Conservation (phyloP, 2,797 vertebrate species). For the Coreius guichenoti region DNA sequence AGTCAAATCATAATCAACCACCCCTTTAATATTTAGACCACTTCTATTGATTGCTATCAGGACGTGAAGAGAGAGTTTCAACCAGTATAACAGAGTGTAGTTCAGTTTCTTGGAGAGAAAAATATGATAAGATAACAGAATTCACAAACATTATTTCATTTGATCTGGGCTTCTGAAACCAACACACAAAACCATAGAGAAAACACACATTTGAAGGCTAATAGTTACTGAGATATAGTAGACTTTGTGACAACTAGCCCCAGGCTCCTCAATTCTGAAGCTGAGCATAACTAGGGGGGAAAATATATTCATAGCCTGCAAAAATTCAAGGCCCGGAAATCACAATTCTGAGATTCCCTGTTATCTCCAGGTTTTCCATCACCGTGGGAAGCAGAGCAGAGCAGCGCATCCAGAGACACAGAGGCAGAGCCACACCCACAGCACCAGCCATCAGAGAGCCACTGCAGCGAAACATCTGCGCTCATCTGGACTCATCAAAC, state of each 20-base stretch:
- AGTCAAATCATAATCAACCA: no score
- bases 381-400: background rate
- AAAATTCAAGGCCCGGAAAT: background rate
- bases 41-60: no score
- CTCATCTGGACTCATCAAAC: background rate
- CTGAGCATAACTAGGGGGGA: background rate
- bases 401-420: background rate
- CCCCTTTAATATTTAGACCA: background rate
- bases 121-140: background rate
- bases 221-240: background rate
- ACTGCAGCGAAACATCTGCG: slow-evolving; percentile 26
- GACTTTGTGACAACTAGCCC: slow-evolving; percentile 5
- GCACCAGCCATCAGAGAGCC: slow-evolving; percentile 26
- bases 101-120: background rate
- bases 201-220: background rate
- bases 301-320: no score
- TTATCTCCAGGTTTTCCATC: background rate
- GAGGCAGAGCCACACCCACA: slow-evolving; percentile 54
- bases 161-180: background rate
- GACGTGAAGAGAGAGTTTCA: background rate
- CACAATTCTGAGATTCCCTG: background rate
- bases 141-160: background rate
- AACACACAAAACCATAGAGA: background rate
- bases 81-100: background rate
- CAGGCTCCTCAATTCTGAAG: background rate